Percentiles rank a stretch among this genome's conserved stretches.
Evolutionary conservation across 2,888 invertebrate species (phyloP).

Genomic region (Diaphora mendica): DNA sequence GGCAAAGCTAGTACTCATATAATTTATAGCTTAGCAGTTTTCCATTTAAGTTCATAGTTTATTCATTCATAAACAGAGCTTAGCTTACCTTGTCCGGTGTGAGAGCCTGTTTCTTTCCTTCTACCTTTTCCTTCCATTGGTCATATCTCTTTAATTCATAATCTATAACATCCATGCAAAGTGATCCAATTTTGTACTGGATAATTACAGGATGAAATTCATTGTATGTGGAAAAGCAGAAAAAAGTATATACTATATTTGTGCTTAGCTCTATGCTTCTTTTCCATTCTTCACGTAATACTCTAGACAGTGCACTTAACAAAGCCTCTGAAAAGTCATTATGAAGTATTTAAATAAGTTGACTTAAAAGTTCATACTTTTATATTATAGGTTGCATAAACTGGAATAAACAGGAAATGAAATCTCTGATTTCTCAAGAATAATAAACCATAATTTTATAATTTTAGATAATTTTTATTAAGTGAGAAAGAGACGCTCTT

Average conservation of each 20-base stretch:
- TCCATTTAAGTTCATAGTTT: background rate
- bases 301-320: constrained; percentile 97
- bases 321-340: constrained; percentile 91
- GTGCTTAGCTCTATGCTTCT: constrained; percentile 98
- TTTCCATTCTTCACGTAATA: constrained; percentile 98
- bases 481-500: no score
- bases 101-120: constrained; percentile 78
- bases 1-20: no score
- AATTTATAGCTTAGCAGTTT: background rate
- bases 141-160: constrained; percentile 97
- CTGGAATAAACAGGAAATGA: no score
- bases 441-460: no score
- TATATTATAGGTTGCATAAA: background rate
- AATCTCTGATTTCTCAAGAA: no score
- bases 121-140: constrained; percentile 92
- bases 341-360: no score
- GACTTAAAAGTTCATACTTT: background rate
- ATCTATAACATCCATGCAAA: constrained; percentile 98
- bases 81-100: constrained; percentile 79
- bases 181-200: constrained; percentile 98
- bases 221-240: constrained; percentile 98
- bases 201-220: constrained; percentile 98
- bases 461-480: no score
- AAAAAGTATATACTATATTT: constrained; percentile 98
- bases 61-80: background rate